Evolutionary conservation across 1,140 invertebrate species (phyloP).

Genomic region (Leptestheria dahalacensis): DNA sequence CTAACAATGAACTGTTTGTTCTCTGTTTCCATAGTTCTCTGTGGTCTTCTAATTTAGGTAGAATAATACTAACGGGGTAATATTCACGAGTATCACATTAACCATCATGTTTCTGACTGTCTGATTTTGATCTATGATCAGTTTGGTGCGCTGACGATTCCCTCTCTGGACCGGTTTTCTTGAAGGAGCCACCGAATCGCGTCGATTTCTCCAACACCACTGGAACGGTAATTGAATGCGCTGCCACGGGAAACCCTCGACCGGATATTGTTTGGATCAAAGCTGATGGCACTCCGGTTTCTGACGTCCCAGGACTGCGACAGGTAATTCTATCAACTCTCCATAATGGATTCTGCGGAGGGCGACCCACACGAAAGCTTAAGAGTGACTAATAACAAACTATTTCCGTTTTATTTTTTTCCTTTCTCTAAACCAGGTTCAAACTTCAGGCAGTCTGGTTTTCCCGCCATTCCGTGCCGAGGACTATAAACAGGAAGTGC

Average conservation of each 20-base stretch:
- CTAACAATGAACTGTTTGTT: no score
- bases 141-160: constrained; percentile 9
- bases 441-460: constrained; percentile 80
- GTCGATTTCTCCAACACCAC: constrained; percentile 89
- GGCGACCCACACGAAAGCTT: no score
- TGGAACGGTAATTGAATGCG: constrained; percentile 80
- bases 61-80: no score
- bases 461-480: constrained; percentile 85
- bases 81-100: no score
- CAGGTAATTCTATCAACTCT: constrained; percentile 37
- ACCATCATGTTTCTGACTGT: neutral
- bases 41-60: no score
- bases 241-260: constrained; percentile 72
- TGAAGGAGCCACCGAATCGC: constrained; percentile 75
- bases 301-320: constrained; percentile 70
- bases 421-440: constrained; percentile 50
- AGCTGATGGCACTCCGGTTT: constrained; percentile 69
- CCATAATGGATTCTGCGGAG: neutral
- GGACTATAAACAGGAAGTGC: constrained; percentile 82
- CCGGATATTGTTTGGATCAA: constrained; percentile 86
- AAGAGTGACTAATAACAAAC: no score
- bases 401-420: no score
- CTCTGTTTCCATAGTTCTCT: no score
- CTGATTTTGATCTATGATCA: neutral
- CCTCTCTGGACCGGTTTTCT: constrained; percentile 64